A percentile compares a stretch with the other conserved stretches of the same genome.
These are phyloP conservation scores for Netelia inedita DNA, from an alignment of 2,888 invertebrate genomes.

Conservation along the genomic window DNA sequence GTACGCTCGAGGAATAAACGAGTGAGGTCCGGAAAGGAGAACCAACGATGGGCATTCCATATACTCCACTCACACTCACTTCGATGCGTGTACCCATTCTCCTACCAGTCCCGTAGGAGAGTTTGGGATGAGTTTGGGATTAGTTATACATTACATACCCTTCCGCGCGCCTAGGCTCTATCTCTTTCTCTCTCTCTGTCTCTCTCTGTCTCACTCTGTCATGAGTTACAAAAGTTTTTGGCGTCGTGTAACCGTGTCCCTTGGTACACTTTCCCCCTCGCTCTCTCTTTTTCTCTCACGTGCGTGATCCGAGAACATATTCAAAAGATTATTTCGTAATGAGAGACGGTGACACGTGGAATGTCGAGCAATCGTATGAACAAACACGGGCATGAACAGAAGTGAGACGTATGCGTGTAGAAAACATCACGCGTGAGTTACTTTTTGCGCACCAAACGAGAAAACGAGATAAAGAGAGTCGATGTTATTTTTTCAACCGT, in stretches of 20 bases:
- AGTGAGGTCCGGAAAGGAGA: constrained; percentile 37
- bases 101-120: too few species aligned
- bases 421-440: neutral
- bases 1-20: constrained; percentile 70
- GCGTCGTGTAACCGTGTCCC: neutral
- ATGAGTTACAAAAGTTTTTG: neutral
- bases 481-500: constrained; percentile 22
- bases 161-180: neutral
- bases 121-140: constrained; percentile 14
- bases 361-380: neutral
- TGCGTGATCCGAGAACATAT: neutral
- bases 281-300: neutral
- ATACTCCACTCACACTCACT: neutral
- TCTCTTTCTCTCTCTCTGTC: too few species aligned
- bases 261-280: too few species aligned
- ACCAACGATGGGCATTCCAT: constrained; percentile 44
- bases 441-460: constrained; percentile 7
- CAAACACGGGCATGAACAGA: neutral
- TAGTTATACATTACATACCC: neutral
- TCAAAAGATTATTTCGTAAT: constrained; percentile 40
- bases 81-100: too few species aligned
- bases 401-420: neutral
- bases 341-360: constrained; percentile 14
- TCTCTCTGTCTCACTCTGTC: neutral
- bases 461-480: constrained; percentile 1